Percentiles rank a stretch among this genome's conserved stretches.
phyloP scores from a whole-genome alignment of 2,888 invertebrate genomes.

The Drosophila paranaensis region DNA sequence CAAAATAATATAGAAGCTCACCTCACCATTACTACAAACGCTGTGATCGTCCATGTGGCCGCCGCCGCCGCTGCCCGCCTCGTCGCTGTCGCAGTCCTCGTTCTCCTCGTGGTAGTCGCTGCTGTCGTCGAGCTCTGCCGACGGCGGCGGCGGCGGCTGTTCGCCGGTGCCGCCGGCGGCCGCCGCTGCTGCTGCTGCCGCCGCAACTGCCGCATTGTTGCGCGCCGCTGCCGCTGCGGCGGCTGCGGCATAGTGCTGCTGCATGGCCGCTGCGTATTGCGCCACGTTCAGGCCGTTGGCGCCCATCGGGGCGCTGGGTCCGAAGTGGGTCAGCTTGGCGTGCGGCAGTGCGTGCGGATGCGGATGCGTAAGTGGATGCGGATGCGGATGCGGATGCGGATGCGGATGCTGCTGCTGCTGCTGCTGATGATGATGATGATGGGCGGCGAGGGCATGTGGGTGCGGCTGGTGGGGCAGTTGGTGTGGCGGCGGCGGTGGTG shows the following conservation, averaged over 20 bases:
- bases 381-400: slow-evolving; percentile 45
- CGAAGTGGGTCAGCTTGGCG: slow-evolving; percentile 73
- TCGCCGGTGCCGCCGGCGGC: slow-evolving; percentile 42
- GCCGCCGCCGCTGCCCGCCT: slow-evolving; percentile 76
- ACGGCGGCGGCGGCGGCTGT: slow-evolving; percentile 63
- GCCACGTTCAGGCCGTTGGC: slow-evolving; percentile 81
- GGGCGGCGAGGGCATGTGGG: slow-evolving; percentile 50
- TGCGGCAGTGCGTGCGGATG: slow-evolving; percentile 63
- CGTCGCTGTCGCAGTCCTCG: slow-evolving; percentile 82
- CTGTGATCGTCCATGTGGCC: slow-evolving; percentile 82
- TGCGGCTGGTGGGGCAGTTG: slow-evolving; percentile 46
- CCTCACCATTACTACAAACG: slow-evolving; percentile 85
- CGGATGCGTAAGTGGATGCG: slow-evolving; percentile 31
- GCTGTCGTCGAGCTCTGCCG: slow-evolving; percentile 81
- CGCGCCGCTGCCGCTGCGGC: slow-evolving; percentile 78
- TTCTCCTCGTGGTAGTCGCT: slow-evolving; percentile 83
- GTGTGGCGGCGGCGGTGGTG: slow-evolving; percentile 40
- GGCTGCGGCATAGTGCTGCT: slow-evolving; percentile 82
- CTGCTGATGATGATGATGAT: slow-evolving; percentile 48
- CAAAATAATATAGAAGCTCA: slow-evolving; percentile 82
- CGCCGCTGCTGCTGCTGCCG: slow-evolving; percentile 54
- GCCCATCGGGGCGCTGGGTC: slow-evolving; percentile 68
- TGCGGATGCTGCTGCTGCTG: slow-evolving; percentile 51
- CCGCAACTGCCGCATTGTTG: slow-evolving; percentile 73
- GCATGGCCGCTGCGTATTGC: slow-evolving; percentile 82